Evolutionary conservation across 2,888 invertebrate genomes (phyloP).

Genomic region (Melangyna quadrimaculata): DNA sequence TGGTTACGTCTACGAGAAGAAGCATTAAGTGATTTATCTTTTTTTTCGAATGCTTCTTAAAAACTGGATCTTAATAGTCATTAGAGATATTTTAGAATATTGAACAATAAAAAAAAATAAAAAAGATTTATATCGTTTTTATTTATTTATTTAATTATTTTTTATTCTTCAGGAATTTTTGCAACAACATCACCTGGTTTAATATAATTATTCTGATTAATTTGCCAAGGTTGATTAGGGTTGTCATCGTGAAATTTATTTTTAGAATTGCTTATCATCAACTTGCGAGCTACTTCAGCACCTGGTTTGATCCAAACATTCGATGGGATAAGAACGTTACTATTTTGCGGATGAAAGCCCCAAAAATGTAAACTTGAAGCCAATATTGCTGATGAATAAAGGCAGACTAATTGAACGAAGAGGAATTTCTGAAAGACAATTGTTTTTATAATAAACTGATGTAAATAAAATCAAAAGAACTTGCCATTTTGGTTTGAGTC

Average conservation of each 20-base stretch:
- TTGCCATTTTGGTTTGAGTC: neutral
- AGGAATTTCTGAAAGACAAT: slow-evolving; percentile 12
- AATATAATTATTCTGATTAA: slow-evolving; percentile 76
- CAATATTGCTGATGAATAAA: neutral
- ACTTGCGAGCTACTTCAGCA: slow-evolving; percentile 29
- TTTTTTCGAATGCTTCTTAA: neutral
- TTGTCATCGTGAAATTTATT: slow-evolving; percentile 23
- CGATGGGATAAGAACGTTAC: slow-evolving; percentile 35
- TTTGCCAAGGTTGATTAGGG: slow-evolving; percentile 35
- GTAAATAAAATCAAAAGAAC: neutral
- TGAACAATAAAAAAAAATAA: slow-evolving; percentile 25
- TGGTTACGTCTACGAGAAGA: slow-evolving; percentile 78
- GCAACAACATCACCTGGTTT: slow-evolving; percentile 77
- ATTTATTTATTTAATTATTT: neutral
- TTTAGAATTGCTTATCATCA: neutral
- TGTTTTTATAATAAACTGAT: neutral
- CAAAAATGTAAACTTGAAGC: neutral
- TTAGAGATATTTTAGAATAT: slow-evolving; percentile 27
- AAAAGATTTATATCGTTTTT: neutral
- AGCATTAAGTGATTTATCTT: slow-evolving; percentile 74
- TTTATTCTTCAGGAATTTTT: slow-evolving; percentile 26
- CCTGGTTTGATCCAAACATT: slow-evolving; percentile 62
- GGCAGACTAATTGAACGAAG: neutral
- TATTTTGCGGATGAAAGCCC: slow-evolving; percentile 31
- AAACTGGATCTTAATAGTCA: slow-evolving; percentile 25